Percentiles rank a stretch among this genome's conserved stretches.
Evolutionary conservation across 1,140 invertebrate genomes (phyloP).

Genomic region (Drosophila subobscura): DNA sequence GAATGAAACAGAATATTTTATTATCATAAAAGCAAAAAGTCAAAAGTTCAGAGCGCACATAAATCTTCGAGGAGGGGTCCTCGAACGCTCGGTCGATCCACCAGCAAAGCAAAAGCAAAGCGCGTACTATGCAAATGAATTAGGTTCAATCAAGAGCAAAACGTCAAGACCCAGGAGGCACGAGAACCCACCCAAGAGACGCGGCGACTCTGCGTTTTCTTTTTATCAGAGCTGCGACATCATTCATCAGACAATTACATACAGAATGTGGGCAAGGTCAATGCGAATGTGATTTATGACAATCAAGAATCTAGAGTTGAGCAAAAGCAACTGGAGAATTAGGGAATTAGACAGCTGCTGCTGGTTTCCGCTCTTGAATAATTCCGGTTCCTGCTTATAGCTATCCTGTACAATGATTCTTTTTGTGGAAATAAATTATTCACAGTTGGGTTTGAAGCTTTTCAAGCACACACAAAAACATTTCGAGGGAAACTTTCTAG

Average conservation of each 20-base stretch:
- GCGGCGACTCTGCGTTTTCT: constrained; percentile 1
- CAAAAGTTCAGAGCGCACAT: constrained; percentile 19
- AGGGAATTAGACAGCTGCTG: constrained; percentile 41
- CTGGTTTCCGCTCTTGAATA: constrained; percentile 4
- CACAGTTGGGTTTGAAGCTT: not conserved
- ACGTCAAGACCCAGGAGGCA: constrained; percentile 11
- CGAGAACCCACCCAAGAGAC: constrained; percentile 2
- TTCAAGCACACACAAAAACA: constrained; percentile 6
- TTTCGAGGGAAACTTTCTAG: constrained; percentile 8
- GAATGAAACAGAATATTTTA: not conserved
- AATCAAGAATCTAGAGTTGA: constrained; percentile 42
- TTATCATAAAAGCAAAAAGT: constrained; percentile 12
- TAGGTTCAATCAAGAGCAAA: constrained; percentile 70
- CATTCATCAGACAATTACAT: constrained; percentile 21
- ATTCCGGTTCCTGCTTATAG: constrained; percentile 21
- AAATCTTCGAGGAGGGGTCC: constrained; percentile 10
- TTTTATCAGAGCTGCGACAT: constrained; percentile 18
- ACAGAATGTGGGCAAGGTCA: constrained; percentile 51
- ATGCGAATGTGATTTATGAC: constrained; percentile 62
- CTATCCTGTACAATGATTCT: too few relatives aligned
- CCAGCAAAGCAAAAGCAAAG: constrained; percentile 47
- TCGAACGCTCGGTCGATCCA: not conserved
- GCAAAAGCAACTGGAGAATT: constrained; percentile 20
- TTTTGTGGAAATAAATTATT: constrained; percentile 1
- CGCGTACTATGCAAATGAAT: constrained; percentile 76